Base-by-base conservation (phyloP, 2,113 vertebrate species). In the Phyllostomus hastatus region DNA sequence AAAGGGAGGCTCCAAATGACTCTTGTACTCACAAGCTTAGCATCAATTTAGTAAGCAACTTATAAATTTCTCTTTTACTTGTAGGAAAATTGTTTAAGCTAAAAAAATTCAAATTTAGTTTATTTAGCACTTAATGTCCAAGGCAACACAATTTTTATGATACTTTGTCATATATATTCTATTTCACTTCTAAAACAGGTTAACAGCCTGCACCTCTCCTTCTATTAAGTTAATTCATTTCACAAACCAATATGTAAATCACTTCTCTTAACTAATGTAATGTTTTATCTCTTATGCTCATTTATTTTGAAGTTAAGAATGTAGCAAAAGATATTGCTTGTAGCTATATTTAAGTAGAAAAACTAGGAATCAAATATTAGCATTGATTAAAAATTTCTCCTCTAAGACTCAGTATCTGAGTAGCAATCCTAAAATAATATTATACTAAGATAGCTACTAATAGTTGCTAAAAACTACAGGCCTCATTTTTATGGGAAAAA, bases 1-100 rank as follows among this genome's bases (percentile, higher is more conserved):
- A 99, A 98, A 98, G 98, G 99, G 98, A 98, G 98, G 98, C 97
- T 98, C 97, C 92, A 96, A 95, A 94, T 96, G 97, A 97, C 95
- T 96, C 91, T 67, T 95, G 50, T 28, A 95, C 70, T 85, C 69
- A 88, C 35, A 93, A 79, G 78, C 78, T 94, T 82, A 70, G 16
- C 28, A 67, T 78, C 83, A 87, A 70, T 69, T 87, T 84, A 87
- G 24, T 61, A 80, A 46, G 22, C n/a, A 22, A 80, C 46, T 88
- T 83, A 94, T 2, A 73, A 84, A 75, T 67, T 79, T 52, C 31
- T 72, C 38, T 92, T 96, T 89, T 43, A 61, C 9, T 80, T 73
- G 0, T 19, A 84, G 28, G 24, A 11, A 93, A 92, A 54, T 15
- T 85, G n/a, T 61, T 95, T 86, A n/a, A 92, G 43, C 8, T 84